Base-by-base conservation (phyloP, 2,888 invertebrate species). In the Andrena flavipes region DNA sequence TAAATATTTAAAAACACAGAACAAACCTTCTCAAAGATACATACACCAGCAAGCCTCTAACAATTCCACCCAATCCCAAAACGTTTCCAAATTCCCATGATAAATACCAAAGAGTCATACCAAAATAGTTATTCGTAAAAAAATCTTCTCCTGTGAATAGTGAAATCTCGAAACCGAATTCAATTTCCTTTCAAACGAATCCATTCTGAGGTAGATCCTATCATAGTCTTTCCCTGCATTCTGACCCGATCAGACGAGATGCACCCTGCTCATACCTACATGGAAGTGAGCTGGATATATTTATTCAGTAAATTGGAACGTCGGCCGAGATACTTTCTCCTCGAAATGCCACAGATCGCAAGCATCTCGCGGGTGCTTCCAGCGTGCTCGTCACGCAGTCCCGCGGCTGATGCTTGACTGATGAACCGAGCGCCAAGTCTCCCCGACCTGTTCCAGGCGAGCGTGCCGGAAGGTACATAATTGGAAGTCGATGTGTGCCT, bases 281-380 rank as follows among this genome's bases (percentile, higher is more conserved):
- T 71, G 71, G 54, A 67, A 74, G 26, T 13, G 49, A 35, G 75
- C 51, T 62, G 64, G 62, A 76, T 62, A 76, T 76, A 70, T 82
- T 78, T 65, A 75, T 75, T 71, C 64, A 62, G 49, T n/a, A 67
- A 80, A 77, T 82, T 54, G 82, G 69, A 81, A 74, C 80, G 71
- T 80, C 65, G 68, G 69, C 51, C 74, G 23, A 63, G 85, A 54
- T 63, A 85, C 79, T 84, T 87, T 85, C 86, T 86, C 82, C 83
- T 84, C 78, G 82, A 83, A 84, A 82, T 84, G 82, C 69, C 77
- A 83, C 76, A 60, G 67, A 84, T 73, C 82, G 76, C 71, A 51
- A 74, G 80, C 59, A 30, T 67, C 79, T 35, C 59, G 60, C 42
- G 33, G 48, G 76, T 63, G 70, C 67, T 76, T 59, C 35, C 70